These are phyloP conservation scores for Echinarachnius parma DNA, from an alignment of 53 echinoderm and acorn worm genomes.

Conservation along the genomic window DNA sequence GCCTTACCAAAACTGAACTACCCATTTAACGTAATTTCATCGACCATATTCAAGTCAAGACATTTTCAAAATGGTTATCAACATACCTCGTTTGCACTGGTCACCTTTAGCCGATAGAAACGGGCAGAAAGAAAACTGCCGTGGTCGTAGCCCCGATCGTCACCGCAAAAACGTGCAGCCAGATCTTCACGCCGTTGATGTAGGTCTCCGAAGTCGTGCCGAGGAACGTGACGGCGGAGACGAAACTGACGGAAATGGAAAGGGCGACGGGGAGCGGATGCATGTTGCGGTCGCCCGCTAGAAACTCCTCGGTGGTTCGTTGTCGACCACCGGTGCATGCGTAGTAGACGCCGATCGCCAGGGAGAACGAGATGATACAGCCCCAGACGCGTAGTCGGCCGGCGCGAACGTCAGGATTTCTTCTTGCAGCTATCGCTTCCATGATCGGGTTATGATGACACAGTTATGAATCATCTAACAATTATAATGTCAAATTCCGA, in stretches of 20 bases:
- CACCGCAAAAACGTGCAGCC: constrained; percentile 43
- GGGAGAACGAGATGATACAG: constrained; percentile 6
- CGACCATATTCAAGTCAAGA: no score
- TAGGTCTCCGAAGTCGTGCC: constrained; percentile 69
- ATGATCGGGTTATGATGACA: no score
- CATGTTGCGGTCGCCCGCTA: constrained; percentile 37
- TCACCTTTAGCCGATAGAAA: constrained; percentile 59
- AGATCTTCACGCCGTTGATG: constrained; percentile 51
- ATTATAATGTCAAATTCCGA: no score
- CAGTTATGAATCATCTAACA: no score
- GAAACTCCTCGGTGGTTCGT: constrained; percentile 41
- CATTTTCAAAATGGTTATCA: no score
- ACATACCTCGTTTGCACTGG: constrained; percentile 78
- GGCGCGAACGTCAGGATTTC: neutral
- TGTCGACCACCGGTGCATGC: constrained; percentile 46
- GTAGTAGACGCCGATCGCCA: constrained; percentile 35
- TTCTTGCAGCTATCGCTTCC: no score
- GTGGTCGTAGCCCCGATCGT: constrained; percentile 6
- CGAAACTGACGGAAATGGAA: constrained; percentile 62
- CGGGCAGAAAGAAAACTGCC: constrained; percentile 47
- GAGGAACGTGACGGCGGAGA: constrained; percentile 70
- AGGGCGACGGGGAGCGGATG: constrained; percentile 63
- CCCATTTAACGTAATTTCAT: no score
- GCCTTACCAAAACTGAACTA: no score
- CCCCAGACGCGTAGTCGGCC: constrained; percentile 29